Evolutionary conservation across 2,888 invertebrate species (phyloP).

Genomic region (Julus scanicus): DNA sequence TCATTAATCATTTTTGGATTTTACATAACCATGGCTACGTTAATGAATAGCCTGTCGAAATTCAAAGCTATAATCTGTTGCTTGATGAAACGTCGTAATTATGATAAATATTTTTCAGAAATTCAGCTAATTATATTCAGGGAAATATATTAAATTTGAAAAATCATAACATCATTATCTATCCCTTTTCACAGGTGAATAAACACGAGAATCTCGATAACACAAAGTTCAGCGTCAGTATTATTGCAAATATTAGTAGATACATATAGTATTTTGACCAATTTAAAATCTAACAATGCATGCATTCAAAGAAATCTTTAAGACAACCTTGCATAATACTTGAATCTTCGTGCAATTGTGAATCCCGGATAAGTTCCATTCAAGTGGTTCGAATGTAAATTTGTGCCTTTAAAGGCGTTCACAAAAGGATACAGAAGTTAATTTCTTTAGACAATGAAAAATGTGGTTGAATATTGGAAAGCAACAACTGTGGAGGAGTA

Average conservation of each 20-base stretch:
- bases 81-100: too few species aligned
- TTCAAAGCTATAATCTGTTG: too few species aligned
- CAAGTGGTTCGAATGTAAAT: neutral
- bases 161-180: too few species aligned
- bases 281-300: neutral
- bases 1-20: slow-evolving; percentile 30
- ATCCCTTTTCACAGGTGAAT: too few species aligned
- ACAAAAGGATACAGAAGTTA: neutral
- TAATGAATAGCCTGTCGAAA: too few species aligned
- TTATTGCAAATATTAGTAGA: too few species aligned
- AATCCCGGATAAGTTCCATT: neutral
- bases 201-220: too few species aligned
- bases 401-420: neutral
- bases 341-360: neutral
- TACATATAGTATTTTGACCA: too few species aligned
- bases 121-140: too few species aligned
- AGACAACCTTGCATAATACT: neutral
- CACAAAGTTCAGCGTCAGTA: too few species aligned
- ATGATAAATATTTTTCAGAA: too few species aligned
- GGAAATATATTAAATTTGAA: too few species aligned
- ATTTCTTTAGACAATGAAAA: slow-evolving; percentile 39
- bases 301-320: neutral
- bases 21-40: neutral
- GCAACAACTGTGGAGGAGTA: neutral
- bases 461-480: slow-evolving; percentile 34